phyloP scores from a whole-genome alignment of 2,888 invertebrate species.

The Callimorpha dominula region DNA sequence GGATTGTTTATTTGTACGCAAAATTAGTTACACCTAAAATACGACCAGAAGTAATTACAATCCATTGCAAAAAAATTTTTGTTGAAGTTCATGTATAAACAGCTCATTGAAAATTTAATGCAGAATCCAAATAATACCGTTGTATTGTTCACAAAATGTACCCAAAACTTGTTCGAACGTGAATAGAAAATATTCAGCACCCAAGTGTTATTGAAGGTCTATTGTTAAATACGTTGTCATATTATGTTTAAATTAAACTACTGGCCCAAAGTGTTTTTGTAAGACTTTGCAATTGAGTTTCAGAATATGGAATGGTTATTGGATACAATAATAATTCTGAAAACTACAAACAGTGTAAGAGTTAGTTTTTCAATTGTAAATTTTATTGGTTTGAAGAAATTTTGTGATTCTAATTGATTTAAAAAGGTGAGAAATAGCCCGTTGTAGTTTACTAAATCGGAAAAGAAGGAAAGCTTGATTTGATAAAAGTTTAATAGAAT shows the following conservation, averaged over 20 bases:
- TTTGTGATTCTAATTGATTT: too few species aligned
- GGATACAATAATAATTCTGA: not conserved
- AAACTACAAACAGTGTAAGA: not conserved
- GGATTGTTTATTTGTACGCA: too few species aligned
- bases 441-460: too few species aligned
- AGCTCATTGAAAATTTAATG: not conserved
- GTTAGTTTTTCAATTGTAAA: not conserved
- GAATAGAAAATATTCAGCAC: slow-evolving; percentile 7
- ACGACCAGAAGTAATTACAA: not conserved
- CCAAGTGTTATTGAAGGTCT: slow-evolving; percentile 3
- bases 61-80: not conserved
- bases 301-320: not conserved
- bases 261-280: not conserved
- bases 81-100: not conserved
- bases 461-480: not conserved
- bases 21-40: too few species aligned
- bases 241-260: not conserved
- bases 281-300: not conserved
- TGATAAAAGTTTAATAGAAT: not conserved
- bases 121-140: slow-evolving; percentile 4
- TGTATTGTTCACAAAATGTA: slow-evolving; percentile 4
- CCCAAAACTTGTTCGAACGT: slow-evolving; percentile 3
- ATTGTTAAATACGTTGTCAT: not conserved
- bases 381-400: not conserved
- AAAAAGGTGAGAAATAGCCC: too few species aligned